A percentile compares a stretch with the other conserved stretches of the same genome.
These are phyloP conservation scores for Alfaro cultratus DNA, from an alignment of 2,797 vertebrate species.

Conservation along the genomic window DNA sequence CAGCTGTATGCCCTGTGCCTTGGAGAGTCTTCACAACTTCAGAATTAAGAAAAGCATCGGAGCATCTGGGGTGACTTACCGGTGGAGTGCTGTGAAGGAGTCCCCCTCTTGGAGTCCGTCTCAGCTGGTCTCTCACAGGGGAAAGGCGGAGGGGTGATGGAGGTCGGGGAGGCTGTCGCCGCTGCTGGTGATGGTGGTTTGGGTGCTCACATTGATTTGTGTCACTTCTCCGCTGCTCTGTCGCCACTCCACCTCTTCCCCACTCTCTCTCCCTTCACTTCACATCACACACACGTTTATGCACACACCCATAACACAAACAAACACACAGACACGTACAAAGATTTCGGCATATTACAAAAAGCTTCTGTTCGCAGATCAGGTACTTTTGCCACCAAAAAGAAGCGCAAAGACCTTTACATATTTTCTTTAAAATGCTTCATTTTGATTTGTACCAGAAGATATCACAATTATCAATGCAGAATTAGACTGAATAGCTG, in stretches of 20 bases:
- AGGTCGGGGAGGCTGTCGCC: constrained; percentile 58
- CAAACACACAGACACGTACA: constrained; percentile 44
- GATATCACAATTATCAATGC: constrained; percentile 1
- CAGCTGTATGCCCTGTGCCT: constrained; percentile 31
- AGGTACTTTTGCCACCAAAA: constrained; percentile 21
- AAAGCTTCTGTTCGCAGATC: constrained; percentile 67
- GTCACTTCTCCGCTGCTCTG: constrained; percentile 66
- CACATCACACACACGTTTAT: constrained; percentile 72
- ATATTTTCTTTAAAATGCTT: neutral
- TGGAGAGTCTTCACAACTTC: constrained; percentile 42
- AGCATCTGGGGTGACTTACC: constrained; percentile 56
- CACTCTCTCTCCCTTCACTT: constrained; percentile 70
- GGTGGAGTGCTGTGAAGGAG: constrained; percentile 36
- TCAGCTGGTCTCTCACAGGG: constrained; percentile 36
- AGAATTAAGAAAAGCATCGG: constrained; percentile 31
- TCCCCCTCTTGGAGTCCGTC: constrained; percentile 28
- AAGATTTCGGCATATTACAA: constrained; percentile 82
- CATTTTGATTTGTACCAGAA: constrained; percentile 3
- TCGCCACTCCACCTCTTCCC: constrained; percentile 62
- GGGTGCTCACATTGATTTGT: constrained; percentile 74
- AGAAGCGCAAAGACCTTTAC: neutral
- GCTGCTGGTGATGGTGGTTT: constrained; percentile 55
- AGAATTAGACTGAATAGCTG: neutral
- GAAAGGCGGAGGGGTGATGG: constrained; percentile 63
- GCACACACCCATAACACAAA: constrained; percentile 79